Percentiles rank a stretch among this genome's conserved stretches.
Conservation (phyloP, 2,113 vertebrate genomes). For the Syrrhaptes paradoxus region DNA sequence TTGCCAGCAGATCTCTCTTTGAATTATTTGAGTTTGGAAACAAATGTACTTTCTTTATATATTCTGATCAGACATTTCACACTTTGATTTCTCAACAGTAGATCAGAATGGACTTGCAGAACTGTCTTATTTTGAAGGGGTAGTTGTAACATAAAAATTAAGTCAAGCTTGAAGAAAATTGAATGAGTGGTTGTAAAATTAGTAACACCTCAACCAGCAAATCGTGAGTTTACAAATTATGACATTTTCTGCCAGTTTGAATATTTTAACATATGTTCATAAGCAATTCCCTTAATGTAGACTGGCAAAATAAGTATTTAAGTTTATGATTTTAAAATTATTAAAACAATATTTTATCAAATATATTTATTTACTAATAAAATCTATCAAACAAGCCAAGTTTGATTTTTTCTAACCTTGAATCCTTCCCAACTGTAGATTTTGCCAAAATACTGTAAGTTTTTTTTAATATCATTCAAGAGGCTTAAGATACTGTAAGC, state of each 20-base stretch:
- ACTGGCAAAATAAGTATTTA: neutral
- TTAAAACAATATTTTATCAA: neutral
- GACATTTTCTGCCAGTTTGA: neutral
- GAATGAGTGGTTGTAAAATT: conserved; percentile 22
- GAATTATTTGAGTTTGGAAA: neutral
- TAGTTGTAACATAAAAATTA: conserved; percentile 21
- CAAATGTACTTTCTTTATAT: neutral
- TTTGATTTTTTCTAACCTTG: neutral
- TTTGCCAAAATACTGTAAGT: conserved; percentile 34
- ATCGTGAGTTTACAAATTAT: neutral
- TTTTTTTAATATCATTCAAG: conserved; percentile 59
- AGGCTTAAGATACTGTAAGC: conserved; percentile 60
- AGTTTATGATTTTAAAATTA: conserved; percentile 21
- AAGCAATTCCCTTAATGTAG: neutral
- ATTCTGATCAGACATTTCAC: neutral
- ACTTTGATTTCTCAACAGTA: neutral
- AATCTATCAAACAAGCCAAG: conserved; percentile 8
- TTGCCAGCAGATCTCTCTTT: neutral
- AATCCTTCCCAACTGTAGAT: conserved; percentile 43
- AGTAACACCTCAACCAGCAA: conserved; percentile 13
- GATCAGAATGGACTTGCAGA: neutral
- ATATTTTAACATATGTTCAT: neutral
- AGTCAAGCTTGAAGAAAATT: conserved; percentile 33
- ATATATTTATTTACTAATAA: conserved; percentile 16
- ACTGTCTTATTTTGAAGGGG: neutral